Evolutionary conservation across 1,140 invertebrate genomes (phyloP), one percentile per base, ranked within the genome.

Genomic region (Popillia japonica): DNA sequence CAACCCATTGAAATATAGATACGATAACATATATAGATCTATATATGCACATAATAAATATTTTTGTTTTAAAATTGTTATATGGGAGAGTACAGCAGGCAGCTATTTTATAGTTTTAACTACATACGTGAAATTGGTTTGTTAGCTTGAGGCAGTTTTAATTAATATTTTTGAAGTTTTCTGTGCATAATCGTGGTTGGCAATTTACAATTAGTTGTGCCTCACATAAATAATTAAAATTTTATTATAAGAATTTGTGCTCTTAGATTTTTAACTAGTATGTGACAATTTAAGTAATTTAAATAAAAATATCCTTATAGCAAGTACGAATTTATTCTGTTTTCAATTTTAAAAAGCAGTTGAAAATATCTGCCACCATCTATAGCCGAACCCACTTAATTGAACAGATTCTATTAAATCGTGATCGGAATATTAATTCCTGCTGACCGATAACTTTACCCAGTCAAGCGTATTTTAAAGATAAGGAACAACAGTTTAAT

Each of bases 361-460:
- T 34, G 1, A 2, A 34, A 34, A 34, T 34, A 34, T 34, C 27
- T 34, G 4, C 27, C 27, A 34, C 27, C 27, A 34, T 34, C 27
- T 7, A 7, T 7, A 48, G 8, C n/a, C 44, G 44, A 10, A 17
- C 3, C n/a, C 44, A 2, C 44, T 48, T 48, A 48, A 48, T 48
- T 17, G 10, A 34, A 34, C 44, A 17, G 44, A 48, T 48, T 2
- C 44, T 1, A 48, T 48, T 40, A 72, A 10, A 17, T 14, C 64
- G 64, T 72, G 64, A 23, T 40, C 22, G 20, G 64, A 72, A 72
- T 72, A 72, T 72, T 72, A 72, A 72, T 72, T 72, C 11, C 64
- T 9, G 64, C 64, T 72, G 64, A 72, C 64, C 64, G 20, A 72
- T 72, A 10, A 72, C 64, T 72, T 72, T 10, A 22, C 64, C 20